phyloP scores from a whole-genome alignment of 2,113 vertebrate genomes.

The Serilophus lunatus region DNA sequence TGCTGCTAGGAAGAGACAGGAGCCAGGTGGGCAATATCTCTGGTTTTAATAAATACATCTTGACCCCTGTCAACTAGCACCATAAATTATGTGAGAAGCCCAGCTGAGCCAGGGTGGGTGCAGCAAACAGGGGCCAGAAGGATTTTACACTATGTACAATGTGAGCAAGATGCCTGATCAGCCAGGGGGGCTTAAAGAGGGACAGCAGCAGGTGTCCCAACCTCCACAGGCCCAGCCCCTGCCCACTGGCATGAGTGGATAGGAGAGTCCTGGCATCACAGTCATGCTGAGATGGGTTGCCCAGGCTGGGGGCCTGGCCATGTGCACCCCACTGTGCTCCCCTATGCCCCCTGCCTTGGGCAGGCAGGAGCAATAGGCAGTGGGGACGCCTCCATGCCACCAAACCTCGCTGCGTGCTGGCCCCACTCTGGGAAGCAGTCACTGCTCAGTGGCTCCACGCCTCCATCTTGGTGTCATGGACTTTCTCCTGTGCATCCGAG shows the following conservation, averaged over 20 bases:
- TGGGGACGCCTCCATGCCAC: not conserved
- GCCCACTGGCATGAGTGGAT: not conserved
- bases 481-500: constrained; percentile 33
- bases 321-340: not conserved
- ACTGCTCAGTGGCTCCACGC: constrained; percentile 59
- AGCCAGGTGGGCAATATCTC: not conserved
- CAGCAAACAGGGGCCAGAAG: not conserved
- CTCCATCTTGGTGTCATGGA: constrained; percentile 27
- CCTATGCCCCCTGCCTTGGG: not conserved
- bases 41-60: constrained; percentile 66
- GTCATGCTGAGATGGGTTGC: not conserved
- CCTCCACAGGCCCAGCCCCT: accelerated
- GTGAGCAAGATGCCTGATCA: accelerated
- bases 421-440: not conserved
- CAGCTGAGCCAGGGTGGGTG: accelerated
- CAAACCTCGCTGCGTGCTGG: accelerated
- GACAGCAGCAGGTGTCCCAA: not conserved
- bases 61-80: not conserved
- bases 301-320: not conserved
- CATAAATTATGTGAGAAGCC: constrained; percentile 56
- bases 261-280: not conserved
- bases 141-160: constrained; percentile 66
- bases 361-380: accelerated
- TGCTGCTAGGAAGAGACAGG: not conserved
- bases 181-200: not conserved